Base-by-base conservation (phyloP, 2,113 vertebrate species). In the Gobio gobio region DNA sequence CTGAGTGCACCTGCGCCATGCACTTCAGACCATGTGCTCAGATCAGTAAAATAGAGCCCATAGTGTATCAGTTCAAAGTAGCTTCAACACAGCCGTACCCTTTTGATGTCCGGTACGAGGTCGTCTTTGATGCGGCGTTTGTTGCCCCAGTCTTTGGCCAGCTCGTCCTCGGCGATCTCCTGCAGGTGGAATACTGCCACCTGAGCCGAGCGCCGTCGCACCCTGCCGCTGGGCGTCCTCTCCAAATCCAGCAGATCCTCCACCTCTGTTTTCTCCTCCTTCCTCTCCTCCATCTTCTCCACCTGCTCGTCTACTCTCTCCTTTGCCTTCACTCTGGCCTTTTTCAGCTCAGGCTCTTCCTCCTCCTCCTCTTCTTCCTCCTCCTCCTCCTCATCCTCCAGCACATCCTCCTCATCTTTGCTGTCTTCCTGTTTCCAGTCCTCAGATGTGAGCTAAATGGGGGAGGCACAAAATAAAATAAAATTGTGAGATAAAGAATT, bases 151-250 rank as follows among this genome's bases (percentile, higher is more conserved):
- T 99, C 98, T 86, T 93, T 98, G 81, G 97, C 95, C 18, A 99
- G 95, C 87, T 99, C 98, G 0, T 98, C 97, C 88, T 98, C 98
- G 0, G 97, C 98, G 1, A 99, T 99, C 93, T 99, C 98, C 91
- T 99, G 98, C 63, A 99, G 95, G 91, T 99, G 98, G 93, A 99
- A 99, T 43, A 99, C 97, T 0, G 98, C 98, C 0, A 99, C 97
- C 89, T 99, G 98, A 78, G 98, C 98, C 0, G 98, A 99, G 0
- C 96, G 97, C 63, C 98, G 97, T 51, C 97, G 95, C 90, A 99
- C 96, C 72, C 98, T 94, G 66, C 98, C 98, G 0, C 98, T 99
- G 0, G 98, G 98, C 6, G 98, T 99, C 83, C 97, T 93, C 82
- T 99, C 97, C 2, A 98, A 95, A 87, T 99, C 97, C 79, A 97